Evolutionary conservation across 2,888 invertebrate species (phyloP).

Genomic region (Dryocosmus kuriphilus): DNA sequence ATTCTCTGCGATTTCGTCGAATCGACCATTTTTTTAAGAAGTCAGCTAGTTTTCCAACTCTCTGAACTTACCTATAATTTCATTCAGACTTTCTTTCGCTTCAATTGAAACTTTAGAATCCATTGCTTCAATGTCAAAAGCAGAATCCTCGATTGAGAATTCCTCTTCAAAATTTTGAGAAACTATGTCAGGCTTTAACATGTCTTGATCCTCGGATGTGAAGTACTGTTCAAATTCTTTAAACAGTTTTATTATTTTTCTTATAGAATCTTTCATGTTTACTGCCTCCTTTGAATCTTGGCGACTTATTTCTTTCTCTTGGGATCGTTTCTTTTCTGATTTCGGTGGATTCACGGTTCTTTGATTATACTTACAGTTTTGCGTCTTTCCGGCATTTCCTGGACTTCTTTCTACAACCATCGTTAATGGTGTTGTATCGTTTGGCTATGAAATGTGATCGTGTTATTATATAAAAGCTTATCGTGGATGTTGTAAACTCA

Average conservation of each 20-base stretch:
- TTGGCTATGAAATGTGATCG: conserved; percentile 8
- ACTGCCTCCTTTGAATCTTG: conserved; percentile 44
- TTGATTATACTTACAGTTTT: too few relatives aligned
- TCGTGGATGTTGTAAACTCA: background rate
- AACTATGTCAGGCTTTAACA: conserved; percentile 41
- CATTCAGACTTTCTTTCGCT: conserved; percentile 70
- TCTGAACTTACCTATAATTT: conserved; percentile 73
- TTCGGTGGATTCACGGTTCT: too few relatives aligned
- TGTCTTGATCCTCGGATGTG: conserved; percentile 59
- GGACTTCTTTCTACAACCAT: background rate
- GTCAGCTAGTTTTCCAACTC: conserved; percentile 70
- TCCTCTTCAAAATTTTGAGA: too few relatives aligned
- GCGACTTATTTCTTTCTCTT: conserved; percentile 50
- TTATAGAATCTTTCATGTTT: too few relatives aligned
- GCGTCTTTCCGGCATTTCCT: too few relatives aligned
- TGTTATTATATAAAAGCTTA: conserved; percentile 3
- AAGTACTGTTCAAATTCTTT: conserved; percentile 73
- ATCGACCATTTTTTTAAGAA: conserved; percentile 68
- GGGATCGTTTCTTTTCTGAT: conserved; percentile 67
- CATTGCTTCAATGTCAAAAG: conserved; percentile 52
- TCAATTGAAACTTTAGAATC: conserved; percentile 59
- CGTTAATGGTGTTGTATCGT: background rate
- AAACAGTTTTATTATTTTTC: conserved; percentile 74
- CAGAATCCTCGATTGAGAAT: too few relatives aligned
- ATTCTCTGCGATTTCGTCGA: too few relatives aligned